These are phyloP conservation scores for Drosophila anomelani DNA, from an alignment of 2,888 invertebrate genomes.

Conservation along the genomic window DNA sequence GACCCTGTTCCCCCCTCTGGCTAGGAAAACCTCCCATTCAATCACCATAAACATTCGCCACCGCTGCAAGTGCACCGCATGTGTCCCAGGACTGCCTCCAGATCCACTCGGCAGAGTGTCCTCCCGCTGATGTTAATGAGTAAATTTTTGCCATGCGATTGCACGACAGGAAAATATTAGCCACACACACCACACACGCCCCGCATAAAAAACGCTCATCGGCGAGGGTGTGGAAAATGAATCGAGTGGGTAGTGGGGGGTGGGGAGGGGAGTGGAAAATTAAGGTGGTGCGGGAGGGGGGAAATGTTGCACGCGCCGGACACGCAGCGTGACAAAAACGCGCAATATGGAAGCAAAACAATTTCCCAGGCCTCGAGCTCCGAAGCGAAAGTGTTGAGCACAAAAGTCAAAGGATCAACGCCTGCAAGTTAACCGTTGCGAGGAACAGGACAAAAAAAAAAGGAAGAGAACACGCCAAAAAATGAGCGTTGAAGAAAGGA, in stretches of 20 bases:
- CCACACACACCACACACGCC: conserved; percentile 82
- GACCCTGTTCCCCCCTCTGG: conserved; percentile 10
- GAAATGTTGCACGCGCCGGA: conserved; percentile 59
- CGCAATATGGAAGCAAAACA: conserved; percentile 72
- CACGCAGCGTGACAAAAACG: conserved; percentile 59
- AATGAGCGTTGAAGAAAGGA: conserved; percentile 19
- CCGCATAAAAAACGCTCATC: conserved; percentile 63
- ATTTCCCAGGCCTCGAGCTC: conserved; percentile 74
- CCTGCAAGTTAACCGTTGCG: conserved; percentile 69
- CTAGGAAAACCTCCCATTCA: conserved; percentile 57
- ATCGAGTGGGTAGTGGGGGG: background rate
- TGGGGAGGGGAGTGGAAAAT: conserved; percentile 2
- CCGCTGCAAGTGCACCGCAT: conserved; percentile 78
- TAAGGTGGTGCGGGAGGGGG: background rate
- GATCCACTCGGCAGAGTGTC: conserved; percentile 2
- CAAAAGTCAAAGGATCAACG: conserved; percentile 82
- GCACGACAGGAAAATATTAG: conserved; percentile 82
- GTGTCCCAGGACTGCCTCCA: conserved; percentile 46
- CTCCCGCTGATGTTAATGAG: conserved; percentile 70
- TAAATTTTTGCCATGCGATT: conserved; percentile 61
- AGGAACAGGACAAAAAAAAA: conserved; percentile 17
- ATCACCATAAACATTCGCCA: conserved; percentile 60
- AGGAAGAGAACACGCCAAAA: conserved; percentile 22
- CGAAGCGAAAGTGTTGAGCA: conserved; percentile 79
- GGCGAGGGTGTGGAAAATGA: conserved; percentile 7